These are phyloP conservation scores for Spondyliosoma cantharus DNA, from an alignment of 2,797 vertebrate species.

Conservation along the genomic window DNA sequence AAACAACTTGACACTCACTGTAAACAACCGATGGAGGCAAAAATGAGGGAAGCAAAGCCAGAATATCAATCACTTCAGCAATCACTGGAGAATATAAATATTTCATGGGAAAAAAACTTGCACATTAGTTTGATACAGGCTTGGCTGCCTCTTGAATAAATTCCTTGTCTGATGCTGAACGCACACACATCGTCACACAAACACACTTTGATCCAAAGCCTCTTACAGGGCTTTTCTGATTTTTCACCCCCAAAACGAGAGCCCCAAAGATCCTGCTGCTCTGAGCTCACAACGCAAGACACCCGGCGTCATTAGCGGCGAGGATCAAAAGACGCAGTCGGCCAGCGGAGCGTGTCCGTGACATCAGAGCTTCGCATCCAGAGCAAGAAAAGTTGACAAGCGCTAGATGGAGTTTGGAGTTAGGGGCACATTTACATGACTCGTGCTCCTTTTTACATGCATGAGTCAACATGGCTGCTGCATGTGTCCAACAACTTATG, in stretches of 20 bases:
- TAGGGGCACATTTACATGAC: not conserved
- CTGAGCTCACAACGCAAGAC: conserved; percentile 39
- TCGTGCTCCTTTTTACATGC: not conserved
- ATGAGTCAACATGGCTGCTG: not conserved
- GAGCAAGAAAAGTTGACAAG: conserved; percentile 24
- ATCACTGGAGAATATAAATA: conserved; percentile 63
- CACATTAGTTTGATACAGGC: conserved; percentile 66
- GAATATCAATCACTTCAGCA: conserved; percentile 64
- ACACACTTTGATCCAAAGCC: conserved; percentile 78
- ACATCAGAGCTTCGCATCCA: conserved; percentile 3
- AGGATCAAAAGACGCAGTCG: conserved; percentile 41
- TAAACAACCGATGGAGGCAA: conserved; percentile 58
- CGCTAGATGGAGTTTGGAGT: conserved; percentile 17
- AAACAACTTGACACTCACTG: conserved; percentile 43
- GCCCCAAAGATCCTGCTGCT: conserved; percentile 51
- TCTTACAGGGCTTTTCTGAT: conserved; percentile 70
- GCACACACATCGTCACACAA: conserved; percentile 35
- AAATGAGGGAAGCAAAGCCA: conserved; percentile 32
- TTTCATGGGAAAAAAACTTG: conserved; percentile 59
- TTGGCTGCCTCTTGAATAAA: conserved; percentile 69
- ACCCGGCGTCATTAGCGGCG: conserved; percentile 46
- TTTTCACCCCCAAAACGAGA: conserved; percentile 66
- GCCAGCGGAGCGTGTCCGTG: conserved; percentile 21
- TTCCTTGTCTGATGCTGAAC: conserved; percentile 48
- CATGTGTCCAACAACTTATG: not conserved